Percentiles rank a stretch among this genome's conserved stretches.
These are phyloP conservation scores for Lophura swinhoii DNA, from an alignment of 2,797 vertebrate species.

Conservation along the genomic window DNA sequence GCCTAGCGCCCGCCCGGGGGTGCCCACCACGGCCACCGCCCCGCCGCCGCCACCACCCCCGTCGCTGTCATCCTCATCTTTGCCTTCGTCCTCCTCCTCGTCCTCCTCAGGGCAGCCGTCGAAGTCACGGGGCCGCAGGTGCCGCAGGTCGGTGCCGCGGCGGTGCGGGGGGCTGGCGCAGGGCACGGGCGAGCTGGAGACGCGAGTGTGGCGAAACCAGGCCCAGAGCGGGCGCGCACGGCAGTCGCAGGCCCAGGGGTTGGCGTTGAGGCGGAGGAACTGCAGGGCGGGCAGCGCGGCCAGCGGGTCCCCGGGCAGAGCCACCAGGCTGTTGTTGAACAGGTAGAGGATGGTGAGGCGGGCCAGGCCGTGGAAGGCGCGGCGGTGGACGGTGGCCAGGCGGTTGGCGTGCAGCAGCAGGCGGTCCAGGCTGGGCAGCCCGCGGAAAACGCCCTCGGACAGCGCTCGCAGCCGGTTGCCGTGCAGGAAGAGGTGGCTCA, in stretches of 20 bases:
- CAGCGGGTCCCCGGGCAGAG: conserved; percentile 91
- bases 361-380: conserved; percentile 90
- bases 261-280: conserved; percentile 94
- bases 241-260: conserved; percentile 97
- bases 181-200: conserved; percentile 91
- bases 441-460: conserved; percentile 92
- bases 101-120: conserved; percentile 87
- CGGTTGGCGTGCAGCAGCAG: conserved; percentile 94
- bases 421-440: conserved; percentile 92
- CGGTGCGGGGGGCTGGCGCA: conserved; percentile 87
- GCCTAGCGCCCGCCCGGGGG: conserved; percentile 7
- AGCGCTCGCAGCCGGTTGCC: conserved; percentile 92
- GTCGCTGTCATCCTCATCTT: neutral
- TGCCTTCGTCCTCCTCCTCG: conserved; percentile 77
- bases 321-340: conserved; percentile 94
- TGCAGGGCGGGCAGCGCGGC: conserved; percentile 88
- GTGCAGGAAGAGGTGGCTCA: conserved; percentile 95
- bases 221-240: conserved; percentile 94
- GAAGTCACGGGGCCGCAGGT: conserved; percentile 89
- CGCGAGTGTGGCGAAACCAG: conserved; percentile 90
- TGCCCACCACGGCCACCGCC: conserved; percentile 23
- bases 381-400: conserved; percentile 88
- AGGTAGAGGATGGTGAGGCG: conserved; percentile 96
- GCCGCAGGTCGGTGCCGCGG: conserved; percentile 87
- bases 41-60: rapidly evolving